phyloP scores from a whole-genome alignment of 1,140 invertebrate genomes.

The Steinernema khuongi region DNA sequence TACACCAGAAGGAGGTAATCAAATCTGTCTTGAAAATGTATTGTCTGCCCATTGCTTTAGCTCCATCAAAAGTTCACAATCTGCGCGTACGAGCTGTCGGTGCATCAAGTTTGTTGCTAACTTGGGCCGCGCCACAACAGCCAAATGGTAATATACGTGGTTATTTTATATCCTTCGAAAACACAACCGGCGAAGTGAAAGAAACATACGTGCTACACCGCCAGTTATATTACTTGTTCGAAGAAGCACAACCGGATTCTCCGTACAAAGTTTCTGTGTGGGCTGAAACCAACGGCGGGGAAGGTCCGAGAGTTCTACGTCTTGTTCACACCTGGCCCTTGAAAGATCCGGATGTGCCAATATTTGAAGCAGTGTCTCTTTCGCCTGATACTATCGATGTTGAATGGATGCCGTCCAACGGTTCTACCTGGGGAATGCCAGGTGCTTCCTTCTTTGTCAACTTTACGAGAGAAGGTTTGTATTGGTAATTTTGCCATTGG shows the following conservation, averaged over 20 bases:
- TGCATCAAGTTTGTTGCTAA: conserved; percentile 46
- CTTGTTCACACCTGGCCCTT: conserved; percentile 51
- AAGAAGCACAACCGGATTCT: conserved; percentile 46
- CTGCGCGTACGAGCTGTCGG: conserved; percentile 53
- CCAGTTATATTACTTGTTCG: conserved; percentile 52
- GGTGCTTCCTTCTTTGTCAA: conserved; percentile 54
- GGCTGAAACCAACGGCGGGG: conserved; percentile 58
- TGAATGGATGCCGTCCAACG: conserved; percentile 48
- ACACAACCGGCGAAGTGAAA: conserved; percentile 46
- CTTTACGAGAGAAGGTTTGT: conserved; percentile 42
- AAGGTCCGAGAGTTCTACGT: conserved; percentile 44
- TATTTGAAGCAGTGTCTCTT: conserved; percentile 38
- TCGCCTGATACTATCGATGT: conserved; percentile 38
- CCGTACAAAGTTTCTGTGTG: conserved; percentile 52
- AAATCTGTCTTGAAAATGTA: background rate
- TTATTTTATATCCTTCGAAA: conserved; percentile 55
- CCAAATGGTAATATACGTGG: conserved; percentile 55
- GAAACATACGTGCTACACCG: conserved; percentile 55
- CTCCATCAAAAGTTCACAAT: conserved; percentile 52
- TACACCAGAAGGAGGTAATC: conserved; percentile 56
- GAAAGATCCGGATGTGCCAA: conserved; percentile 51
- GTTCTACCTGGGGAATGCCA: conserved; percentile 43
- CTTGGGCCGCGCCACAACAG: conserved; percentile 49
- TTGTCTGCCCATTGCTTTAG: conserved; percentile 35
- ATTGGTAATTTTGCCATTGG: background rate